A percentile compares a stretch with the other conserved stretches of the same genome.
phyloP scores from a whole-genome alignment of 92 coral and sea anemone species.

The Epizoanthus rinbou region DNA sequence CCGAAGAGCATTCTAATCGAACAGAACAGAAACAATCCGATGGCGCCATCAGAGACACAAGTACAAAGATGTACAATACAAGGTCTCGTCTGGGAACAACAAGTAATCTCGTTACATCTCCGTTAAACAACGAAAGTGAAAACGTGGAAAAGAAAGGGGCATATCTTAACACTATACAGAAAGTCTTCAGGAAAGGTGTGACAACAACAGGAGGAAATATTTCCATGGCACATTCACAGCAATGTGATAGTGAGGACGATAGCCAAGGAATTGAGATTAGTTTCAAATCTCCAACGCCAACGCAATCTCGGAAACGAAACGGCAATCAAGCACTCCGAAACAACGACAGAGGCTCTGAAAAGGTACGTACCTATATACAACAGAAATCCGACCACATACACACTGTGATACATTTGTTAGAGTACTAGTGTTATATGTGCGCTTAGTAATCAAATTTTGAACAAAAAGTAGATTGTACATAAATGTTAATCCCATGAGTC shows the following conservation, averaged over 20 bases:
- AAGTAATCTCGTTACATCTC: not conserved
- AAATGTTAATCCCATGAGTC: too few relatives aligned
- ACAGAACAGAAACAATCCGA: not conserved
- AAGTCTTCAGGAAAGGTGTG: not conserved
- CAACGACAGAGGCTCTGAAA: not conserved
- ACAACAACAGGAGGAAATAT: too few relatives aligned
- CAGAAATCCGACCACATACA: not conserved
- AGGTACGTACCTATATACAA: not conserved
- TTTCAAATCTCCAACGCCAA: not conserved
- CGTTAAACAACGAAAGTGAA: not conserved
- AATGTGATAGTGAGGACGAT: conserved; percentile 20
- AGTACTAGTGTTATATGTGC: too few relatives aligned
- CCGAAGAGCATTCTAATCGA: not conserved
- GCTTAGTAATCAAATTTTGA: too few relatives aligned
- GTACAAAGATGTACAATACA: not conserved
- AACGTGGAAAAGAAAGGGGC: not conserved
- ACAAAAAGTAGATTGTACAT: too few relatives aligned
- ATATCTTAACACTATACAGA: not conserved
- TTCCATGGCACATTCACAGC: not conserved
- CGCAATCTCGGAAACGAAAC: not conserved
- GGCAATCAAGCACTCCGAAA: not conserved
- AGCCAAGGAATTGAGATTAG: conserved; percentile 6
- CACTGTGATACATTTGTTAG: too few relatives aligned
- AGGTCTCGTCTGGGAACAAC: conserved; percentile 20
- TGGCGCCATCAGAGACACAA: conserved; percentile 33